A percentile compares a stretch with the other conserved stretches of the same genome.
Evolutionary conservation across 2,113 vertebrate genomes (phyloP).

Genomic region (Ammodytes marinus): DNA sequence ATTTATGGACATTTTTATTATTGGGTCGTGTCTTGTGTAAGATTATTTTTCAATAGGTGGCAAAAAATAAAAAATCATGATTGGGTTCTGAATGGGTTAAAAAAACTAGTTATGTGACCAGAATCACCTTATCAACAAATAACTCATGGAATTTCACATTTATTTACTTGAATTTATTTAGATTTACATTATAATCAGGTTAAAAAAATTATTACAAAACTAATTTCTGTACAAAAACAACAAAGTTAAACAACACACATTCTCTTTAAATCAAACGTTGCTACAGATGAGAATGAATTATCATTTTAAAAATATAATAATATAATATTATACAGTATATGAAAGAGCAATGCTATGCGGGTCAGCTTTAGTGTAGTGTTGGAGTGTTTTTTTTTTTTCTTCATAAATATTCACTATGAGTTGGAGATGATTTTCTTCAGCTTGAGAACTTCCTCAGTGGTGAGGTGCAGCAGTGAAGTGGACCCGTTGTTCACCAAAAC

Average conservation of each 20-base stretch:
- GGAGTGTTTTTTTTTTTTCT: not conserved
- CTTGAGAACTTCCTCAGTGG: conserved; percentile 78
- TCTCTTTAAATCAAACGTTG: not conserved
- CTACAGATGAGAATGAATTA: not conserved
- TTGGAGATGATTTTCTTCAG: conserved; percentile 76
- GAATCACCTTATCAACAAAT: not conserved
- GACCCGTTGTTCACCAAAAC: conserved; percentile 58
- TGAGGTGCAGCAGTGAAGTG: conserved; percentile 58
- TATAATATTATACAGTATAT: not conserved
- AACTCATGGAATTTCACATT: not conserved
- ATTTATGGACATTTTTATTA: too few species aligned
- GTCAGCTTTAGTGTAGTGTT: conserved; percentile 49
- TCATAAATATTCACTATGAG: conserved; percentile 45
- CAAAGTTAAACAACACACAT: not conserved
- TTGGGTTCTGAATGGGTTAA: too few species aligned
- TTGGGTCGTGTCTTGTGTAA: too few species aligned
- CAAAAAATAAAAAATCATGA: too few species aligned
- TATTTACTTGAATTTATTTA: conserved; percentile 21
- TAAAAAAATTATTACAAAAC: conserved; percentile 1
- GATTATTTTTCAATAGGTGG: too few species aligned
- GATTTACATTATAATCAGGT: conserved; percentile 10
- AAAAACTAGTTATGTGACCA: not conserved
- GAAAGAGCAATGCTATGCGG: not conserved
- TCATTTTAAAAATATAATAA: not conserved
- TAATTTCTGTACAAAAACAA: conserved; percentile 7